phyloP scores from a whole-genome alignment of 2,888 invertebrate species.

The Eupithecia insigniata region DNA sequence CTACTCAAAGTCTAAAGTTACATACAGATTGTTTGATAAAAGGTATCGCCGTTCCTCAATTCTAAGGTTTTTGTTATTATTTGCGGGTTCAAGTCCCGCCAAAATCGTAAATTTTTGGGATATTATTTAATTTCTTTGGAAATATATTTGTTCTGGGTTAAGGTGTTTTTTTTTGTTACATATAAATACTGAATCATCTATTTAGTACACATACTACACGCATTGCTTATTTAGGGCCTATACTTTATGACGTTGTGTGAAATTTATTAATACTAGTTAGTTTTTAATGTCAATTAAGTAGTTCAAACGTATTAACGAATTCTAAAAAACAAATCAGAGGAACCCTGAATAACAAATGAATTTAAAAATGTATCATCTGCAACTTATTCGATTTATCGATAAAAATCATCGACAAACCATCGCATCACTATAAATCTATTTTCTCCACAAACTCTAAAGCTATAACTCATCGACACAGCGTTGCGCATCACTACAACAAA shows the following conservation, averaged over 20 bases:
- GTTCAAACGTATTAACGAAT: background rate
- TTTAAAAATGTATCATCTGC: background rate
- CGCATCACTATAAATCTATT: constrained; percentile 3
- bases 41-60: too few species aligned
- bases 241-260: background rate
- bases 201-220: background rate
- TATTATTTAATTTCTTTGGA: too few species aligned
- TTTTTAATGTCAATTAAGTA: too few species aligned
- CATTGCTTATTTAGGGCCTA: background rate
- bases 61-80: too few species aligned
- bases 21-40: too few species aligned
- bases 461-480: constrained; percentile 8
- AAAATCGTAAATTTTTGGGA: too few species aligned
- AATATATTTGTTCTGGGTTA: background rate
- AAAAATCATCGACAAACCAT: background rate
- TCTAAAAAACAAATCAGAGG: too few species aligned
- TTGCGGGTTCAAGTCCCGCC: too few species aligned
- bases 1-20: too few species aligned
- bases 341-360: background rate
- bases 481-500: constrained; percentile 53
- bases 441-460: constrained; percentile 1
- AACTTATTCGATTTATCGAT: background rate
- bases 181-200: background rate
- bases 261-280: background rate
- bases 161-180: background rate